These are phyloP conservation scores for Drosophila affinis DNA, from an alignment of 2,888 invertebrate genomes.

Conservation along the genomic window DNA sequence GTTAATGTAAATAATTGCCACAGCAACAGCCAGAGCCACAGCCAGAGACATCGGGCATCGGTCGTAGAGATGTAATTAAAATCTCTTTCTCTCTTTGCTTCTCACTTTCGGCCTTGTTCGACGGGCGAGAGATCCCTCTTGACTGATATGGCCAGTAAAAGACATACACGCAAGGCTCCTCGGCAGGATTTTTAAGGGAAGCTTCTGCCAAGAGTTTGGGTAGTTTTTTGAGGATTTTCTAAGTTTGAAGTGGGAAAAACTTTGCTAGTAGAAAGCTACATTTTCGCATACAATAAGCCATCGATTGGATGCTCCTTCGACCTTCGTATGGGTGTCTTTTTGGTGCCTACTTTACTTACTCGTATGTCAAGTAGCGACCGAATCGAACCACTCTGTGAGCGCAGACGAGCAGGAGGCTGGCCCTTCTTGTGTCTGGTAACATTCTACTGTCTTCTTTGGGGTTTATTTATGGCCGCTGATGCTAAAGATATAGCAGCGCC, in stretches of 20 bases:
- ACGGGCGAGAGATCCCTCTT: conserved; percentile 67
- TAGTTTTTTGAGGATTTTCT: conserved; percentile 8
- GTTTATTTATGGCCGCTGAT: conserved; percentile 82
- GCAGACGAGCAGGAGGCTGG: conserved; percentile 34
- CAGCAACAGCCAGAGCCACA: conserved; percentile 42
- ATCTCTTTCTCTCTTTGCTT: conserved; percentile 65
- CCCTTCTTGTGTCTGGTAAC: conserved; percentile 59
- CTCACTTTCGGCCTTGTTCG: conserved; percentile 69
- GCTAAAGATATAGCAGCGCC: conserved; percentile 81
- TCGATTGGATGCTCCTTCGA: conserved; percentile 56
- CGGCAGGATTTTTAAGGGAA: conserved; percentile 2
- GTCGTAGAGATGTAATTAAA: conserved; percentile 77
- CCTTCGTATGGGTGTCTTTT: neutral
- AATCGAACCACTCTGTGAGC: conserved; percentile 15
- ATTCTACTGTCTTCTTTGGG: conserved; percentile 73
- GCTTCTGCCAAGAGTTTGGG: conserved; percentile 71
- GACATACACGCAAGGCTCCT: conserved; percentile 71
- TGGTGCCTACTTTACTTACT: conserved; percentile 65
- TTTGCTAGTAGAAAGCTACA: neutral
- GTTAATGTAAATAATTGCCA: conserved; percentile 83
- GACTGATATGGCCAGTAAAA: conserved; percentile 71
- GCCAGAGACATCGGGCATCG: conserved; percentile 19
- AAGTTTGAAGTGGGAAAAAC: neutral
- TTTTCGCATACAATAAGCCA: neutral
- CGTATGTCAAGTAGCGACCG: conserved; percentile 61